These are phyloP conservation scores for Polydrusus pterygomalis DNA, from an alignment of 2,888 invertebrate species.

Conservation along the genomic window DNA sequence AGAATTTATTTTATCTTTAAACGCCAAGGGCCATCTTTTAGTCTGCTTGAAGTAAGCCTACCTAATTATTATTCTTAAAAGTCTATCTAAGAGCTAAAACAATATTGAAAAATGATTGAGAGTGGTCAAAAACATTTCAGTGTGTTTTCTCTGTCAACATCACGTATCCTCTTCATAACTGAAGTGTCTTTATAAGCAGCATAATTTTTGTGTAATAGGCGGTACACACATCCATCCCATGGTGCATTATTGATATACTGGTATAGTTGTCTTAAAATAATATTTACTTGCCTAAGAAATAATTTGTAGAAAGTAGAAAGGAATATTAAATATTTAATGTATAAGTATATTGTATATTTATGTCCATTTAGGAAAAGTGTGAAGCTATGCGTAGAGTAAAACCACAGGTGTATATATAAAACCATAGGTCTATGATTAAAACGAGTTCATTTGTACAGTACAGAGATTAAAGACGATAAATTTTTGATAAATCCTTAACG, in stretches of 20 bases:
- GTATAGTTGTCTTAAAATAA: constrained; percentile 20
- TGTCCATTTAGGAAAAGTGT: neutral
- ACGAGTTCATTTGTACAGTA: too few species aligned
- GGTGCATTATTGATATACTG: constrained; percentile 17
- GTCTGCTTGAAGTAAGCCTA: constrained; percentile 1
- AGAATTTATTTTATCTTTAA: neutral
- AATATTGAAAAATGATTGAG: constrained; percentile 24
- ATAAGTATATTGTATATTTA: too few species aligned
- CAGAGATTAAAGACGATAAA: too few species aligned
- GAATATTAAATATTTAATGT: constrained; percentile 1
- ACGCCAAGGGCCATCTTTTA: neutral
- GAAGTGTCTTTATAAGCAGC: constrained; percentile 24
- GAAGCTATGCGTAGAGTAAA: neutral
- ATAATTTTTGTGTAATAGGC: constrained; percentile 25
- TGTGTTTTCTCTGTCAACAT: constrained; percentile 19
- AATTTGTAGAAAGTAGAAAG: constrained; percentile 24
- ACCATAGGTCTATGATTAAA: too few species aligned
- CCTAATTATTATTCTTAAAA: constrained; percentile 22
- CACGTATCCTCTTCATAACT: constrained; percentile 16
- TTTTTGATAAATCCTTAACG: too few species aligned
- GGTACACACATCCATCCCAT: constrained; percentile 11
- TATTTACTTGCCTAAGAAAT: constrained; percentile 14
- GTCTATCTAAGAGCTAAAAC: constrained; percentile 14
- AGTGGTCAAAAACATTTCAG: constrained; percentile 26
- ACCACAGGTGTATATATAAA: too few species aligned